Evolutionary conservation across 1,140 invertebrate species (phyloP).

Genomic region (Nephila pilipes): DNA sequence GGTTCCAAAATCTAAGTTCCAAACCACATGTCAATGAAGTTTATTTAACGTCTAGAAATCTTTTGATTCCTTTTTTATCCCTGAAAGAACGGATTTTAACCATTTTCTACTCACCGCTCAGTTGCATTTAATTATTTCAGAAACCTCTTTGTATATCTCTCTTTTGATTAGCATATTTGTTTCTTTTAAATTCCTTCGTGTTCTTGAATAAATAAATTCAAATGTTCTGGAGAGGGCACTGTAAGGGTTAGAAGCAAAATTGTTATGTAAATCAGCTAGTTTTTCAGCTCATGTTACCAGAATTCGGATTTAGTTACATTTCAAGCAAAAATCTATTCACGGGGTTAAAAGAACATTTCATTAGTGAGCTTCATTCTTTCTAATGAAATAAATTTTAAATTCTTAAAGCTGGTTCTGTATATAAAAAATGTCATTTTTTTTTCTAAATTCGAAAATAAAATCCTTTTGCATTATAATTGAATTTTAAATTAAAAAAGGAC

Average conservation of each 20-base stretch:
- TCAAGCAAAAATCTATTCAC: not conserved
- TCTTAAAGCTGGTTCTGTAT: not conserved
- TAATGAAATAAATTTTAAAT: not conserved
- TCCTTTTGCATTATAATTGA: too few relatives aligned
- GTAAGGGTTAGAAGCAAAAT: not conserved
- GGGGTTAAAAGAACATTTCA: not conserved
- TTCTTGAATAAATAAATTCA: conserved; percentile 14
- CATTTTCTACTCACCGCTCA: not conserved
- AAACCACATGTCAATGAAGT: not conserved
- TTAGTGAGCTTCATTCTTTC: not conserved
- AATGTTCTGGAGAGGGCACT: not conserved
- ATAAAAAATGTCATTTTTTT: too few relatives aligned
- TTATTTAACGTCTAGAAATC: not conserved
- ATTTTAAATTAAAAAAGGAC: too few relatives aligned
- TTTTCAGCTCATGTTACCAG: not conserved
- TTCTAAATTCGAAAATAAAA: too few relatives aligned
- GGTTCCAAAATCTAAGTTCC: not conserved
- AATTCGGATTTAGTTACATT: not conserved
- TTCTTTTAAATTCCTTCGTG: not conserved
- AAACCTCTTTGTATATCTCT: not conserved
- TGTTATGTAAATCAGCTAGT: conserved; percentile 17
- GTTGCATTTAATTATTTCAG: conserved; percentile 4
- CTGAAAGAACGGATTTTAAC: not conserved
- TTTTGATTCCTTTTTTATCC: not conserved
- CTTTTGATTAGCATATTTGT: conserved; percentile 9